Percentiles rank a stretch among this genome's conserved stretches.
Conservation (phyloP, 2,888 invertebrate genomes). For the Piscicola geometra region DNA sequence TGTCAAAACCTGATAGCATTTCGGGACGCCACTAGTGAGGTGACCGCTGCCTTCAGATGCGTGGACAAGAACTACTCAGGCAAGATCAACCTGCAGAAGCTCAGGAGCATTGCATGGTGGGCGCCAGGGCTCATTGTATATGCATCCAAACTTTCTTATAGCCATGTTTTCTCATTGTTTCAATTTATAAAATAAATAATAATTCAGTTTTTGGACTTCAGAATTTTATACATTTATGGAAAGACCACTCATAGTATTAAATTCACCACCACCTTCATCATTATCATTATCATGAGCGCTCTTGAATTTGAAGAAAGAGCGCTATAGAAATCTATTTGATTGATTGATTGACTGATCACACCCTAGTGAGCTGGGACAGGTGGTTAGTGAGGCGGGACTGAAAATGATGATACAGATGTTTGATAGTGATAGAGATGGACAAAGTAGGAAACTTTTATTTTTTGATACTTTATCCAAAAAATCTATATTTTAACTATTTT, state of each 20-base stretch:
- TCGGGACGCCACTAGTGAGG: not conserved
- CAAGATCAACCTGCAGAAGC: not conserved
- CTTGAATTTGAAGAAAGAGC: too few relatives aligned
- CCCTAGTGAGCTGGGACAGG: not conserved
- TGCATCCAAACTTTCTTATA: too few relatives aligned
- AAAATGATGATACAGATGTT: not conserved
- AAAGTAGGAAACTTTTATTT: not conserved
- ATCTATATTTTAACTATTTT: too few relatives aligned
- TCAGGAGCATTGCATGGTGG: not conserved
- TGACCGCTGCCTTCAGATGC: not conserved
- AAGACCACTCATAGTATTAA: not conserved
- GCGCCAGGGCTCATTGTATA: too few relatives aligned
- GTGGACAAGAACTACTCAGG: conserved; percentile 10
- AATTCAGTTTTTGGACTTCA: too few relatives aligned
- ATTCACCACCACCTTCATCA: not conserved
- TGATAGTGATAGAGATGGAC: not conserved
- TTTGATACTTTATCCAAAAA: too few relatives aligned
- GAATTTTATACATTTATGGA: not conserved
- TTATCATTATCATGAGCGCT: not conserved
- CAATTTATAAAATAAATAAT: too few relatives aligned
- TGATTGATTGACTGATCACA: too few relatives aligned
- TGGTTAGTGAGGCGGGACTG: not conserved
- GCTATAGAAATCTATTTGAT: too few relatives aligned
- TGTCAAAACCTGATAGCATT: not conserved
- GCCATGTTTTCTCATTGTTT: too few relatives aligned